phyloP scores from a whole-genome alignment of 2,113 vertebrate genomes.

The Pachypanchax playfairii region DNA sequence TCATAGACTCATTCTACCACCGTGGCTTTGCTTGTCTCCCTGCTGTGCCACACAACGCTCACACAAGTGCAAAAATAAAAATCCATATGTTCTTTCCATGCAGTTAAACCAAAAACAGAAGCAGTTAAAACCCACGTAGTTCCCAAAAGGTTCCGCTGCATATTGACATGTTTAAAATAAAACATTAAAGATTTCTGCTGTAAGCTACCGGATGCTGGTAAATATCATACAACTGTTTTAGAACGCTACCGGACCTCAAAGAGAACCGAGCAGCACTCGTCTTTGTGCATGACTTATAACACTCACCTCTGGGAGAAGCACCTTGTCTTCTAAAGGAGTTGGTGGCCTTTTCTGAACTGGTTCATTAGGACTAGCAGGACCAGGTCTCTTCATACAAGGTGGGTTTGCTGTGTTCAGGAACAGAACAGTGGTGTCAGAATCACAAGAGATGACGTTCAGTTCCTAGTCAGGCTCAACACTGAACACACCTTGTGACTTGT shows the following conservation, averaged over 20 bases:
- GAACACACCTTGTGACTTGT: conserved; percentile 73
- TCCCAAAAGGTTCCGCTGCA: conserved; percentile 36
- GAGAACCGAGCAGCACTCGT: not conserved
- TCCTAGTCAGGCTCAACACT: not conserved
- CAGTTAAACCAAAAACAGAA: conserved; percentile 28
- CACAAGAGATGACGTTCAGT: not conserved
- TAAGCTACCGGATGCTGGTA: conserved; percentile 6
- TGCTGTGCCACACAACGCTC: conserved; percentile 41
- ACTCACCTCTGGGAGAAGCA: conserved; percentile 69
- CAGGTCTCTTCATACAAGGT: conserved; percentile 80
- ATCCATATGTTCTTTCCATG: conserved; percentile 31
- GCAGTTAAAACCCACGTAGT: conserved; percentile 20
- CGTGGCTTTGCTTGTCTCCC: conserved; percentile 9
- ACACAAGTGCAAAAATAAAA: conserved; percentile 17
- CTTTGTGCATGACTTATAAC: conserved; percentile 4
- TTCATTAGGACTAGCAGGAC: conserved; percentile 60
- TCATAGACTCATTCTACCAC: conserved; percentile 58
- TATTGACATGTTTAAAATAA: not conserved
- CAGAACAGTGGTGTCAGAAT: not conserved
- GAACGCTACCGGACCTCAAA: not conserved
- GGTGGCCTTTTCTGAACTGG: conserved; percentile 71
- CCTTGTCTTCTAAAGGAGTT: conserved; percentile 63
- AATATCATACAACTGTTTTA: conserved; percentile 17
- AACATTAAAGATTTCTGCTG: not conserved
- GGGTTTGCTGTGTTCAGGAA: conserved; percentile 75